A percentile compares a stretch with the other conserved stretches of the same genome.
Evolutionary conservation across 2,113 vertebrate species (phyloP).

Genomic region (Callipepla californica): DNA sequence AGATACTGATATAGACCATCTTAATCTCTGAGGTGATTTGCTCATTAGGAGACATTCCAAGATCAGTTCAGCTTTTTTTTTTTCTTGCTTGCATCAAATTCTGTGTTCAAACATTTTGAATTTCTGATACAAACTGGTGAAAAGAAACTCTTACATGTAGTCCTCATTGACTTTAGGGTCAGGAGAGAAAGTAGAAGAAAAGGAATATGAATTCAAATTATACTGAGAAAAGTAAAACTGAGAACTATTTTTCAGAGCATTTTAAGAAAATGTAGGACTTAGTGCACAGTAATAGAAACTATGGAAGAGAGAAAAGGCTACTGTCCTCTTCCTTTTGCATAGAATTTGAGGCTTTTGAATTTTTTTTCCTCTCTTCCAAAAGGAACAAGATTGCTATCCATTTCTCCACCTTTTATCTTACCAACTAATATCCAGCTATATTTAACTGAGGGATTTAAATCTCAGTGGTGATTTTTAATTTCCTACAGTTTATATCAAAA

Average conservation of each 20-base stretch:
- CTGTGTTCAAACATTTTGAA: neutral
- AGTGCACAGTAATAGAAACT: neutral
- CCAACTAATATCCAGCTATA: neutral
- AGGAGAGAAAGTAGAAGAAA: neutral
- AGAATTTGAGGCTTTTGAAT: neutral
- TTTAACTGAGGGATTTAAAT: neutral
- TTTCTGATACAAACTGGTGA: neutral
- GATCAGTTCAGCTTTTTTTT: constrained; percentile 8
- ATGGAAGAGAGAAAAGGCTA: neutral
- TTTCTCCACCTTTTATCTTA: neutral
- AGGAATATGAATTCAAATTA: neutral
- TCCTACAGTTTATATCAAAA: neutral
- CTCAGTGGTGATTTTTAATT: neutral
- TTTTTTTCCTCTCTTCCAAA: neutral
- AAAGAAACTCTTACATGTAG: neutral
- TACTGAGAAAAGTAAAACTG: neutral
- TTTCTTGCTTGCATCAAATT: neutral
- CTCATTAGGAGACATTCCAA: neutral
- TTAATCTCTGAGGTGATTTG: neutral
- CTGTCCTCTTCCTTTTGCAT: neutral
- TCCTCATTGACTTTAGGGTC: neutral
- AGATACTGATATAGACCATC: neutral
- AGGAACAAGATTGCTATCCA: neutral
- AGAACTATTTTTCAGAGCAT: neutral
- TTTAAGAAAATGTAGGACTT: neutral